Evolutionary conservation across 2,888 invertebrate species (phyloP).

Genomic region (Sesia apiformis): DNA sequence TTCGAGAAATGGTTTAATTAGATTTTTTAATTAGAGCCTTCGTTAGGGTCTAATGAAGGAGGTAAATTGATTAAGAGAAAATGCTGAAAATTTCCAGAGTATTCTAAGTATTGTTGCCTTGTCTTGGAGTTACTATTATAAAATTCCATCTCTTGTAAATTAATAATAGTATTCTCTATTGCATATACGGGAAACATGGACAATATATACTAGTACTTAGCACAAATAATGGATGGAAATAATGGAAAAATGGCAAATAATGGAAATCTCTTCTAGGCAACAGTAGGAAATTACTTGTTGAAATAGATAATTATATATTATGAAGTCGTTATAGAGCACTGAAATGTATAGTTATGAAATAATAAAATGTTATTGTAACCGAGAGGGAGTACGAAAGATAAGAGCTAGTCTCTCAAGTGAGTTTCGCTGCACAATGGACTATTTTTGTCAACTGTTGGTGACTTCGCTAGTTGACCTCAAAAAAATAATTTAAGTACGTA

Average conservation of each 20-base stretch:
- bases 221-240: too few species aligned
- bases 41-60: not conserved
- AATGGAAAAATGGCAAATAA: too few species aligned
- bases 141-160: too few species aligned
- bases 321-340: too few species aligned
- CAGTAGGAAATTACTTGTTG: too few species aligned
- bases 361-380: not conserved
- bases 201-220: too few species aligned
- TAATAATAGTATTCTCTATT: too few species aligned
- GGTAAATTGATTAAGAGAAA: not conserved
- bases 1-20: not conserved
- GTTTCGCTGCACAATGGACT: slow-evolving; percentile 25
- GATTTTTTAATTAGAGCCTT: not conserved
- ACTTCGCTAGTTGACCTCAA: slow-evolving; percentile 25
- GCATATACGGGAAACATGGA: too few species aligned
- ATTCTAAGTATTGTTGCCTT: too few species aligned
- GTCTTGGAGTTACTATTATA: too few species aligned
- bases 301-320: too few species aligned
- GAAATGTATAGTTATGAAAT: not conserved
- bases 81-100: not conserved
- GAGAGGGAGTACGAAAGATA: not conserved
- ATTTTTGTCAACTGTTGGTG: slow-evolving; percentile 21
- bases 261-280: too few species aligned
- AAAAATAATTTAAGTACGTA: slow-evolving; percentile 7
- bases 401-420: not conserved